Evolutionary conservation across 2,797 vertebrate species (phyloP).

Genomic region (Podargus strigoides): DNA sequence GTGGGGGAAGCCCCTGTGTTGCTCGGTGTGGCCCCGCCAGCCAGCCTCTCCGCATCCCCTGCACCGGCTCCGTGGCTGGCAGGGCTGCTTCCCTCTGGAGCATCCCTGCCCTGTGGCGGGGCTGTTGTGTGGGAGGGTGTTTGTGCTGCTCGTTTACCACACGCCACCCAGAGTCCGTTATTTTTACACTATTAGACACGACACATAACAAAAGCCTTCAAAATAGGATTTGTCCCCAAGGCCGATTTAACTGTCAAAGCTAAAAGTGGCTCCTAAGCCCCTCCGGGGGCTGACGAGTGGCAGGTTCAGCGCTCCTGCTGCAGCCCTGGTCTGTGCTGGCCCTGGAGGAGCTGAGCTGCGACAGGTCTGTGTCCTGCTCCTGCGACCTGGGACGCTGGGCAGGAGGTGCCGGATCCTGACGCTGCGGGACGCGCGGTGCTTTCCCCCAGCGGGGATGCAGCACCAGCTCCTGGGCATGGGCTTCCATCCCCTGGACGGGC

Average conservation of each 20-base stretch:
- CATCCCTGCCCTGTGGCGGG: background rate
- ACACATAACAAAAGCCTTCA: constrained; percentile 49
- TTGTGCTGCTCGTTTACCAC: background rate
- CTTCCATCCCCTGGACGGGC: background rate
- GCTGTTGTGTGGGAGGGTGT: background rate
- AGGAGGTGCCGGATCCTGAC: background rate
- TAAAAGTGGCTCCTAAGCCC: constrained; percentile 36
- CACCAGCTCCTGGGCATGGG: background rate
- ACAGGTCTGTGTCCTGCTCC: background rate
- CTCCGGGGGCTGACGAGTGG: background rate
- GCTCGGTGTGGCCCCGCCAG: background rate
- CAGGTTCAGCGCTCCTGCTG: background rate
- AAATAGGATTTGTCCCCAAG: constrained; percentile 63
- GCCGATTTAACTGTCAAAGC: constrained; percentile 60
- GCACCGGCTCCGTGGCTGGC: background rate
- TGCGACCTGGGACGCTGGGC: background rate
- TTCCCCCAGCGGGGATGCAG: background rate
- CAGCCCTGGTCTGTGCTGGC: background rate
- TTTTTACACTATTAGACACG: constrained; percentile 44
- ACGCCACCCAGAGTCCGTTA: background rate
- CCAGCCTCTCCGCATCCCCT: background rate
- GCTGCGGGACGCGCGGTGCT: accelerated
- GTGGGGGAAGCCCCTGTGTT: background rate
- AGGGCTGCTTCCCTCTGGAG: background rate
- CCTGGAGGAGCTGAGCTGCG: background rate